Conservation (phyloP, 2,113 vertebrate species). For the Paraplagusia blochii region DNA sequence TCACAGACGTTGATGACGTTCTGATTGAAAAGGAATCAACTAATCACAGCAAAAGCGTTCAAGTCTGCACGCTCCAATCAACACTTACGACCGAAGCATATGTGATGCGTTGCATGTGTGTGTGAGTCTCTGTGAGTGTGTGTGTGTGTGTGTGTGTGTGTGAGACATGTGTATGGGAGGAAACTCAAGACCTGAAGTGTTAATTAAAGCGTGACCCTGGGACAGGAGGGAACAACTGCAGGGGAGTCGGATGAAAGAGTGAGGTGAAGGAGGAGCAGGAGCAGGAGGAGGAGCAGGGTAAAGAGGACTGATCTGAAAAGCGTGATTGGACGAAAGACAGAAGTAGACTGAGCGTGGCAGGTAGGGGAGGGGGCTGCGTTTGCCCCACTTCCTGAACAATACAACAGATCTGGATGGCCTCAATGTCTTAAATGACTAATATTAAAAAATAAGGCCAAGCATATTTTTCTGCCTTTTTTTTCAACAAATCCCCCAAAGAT, state of each 20-base stretch:
- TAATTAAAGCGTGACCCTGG: constrained; percentile 73
- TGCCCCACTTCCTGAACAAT: constrained; percentile 46
- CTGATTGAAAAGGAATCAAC: constrained; percentile 54
- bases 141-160: constrained; percentile 13
- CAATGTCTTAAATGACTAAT: constrained; percentile 18
- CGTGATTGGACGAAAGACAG: constrained; percentile 52
- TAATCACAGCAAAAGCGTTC: constrained; percentile 38
- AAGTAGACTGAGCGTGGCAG: constrained; percentile 15
- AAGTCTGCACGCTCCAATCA: constrained; percentile 58
- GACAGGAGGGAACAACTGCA: constrained; percentile 41
- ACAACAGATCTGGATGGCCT: constrained; percentile 20
- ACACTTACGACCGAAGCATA: constrained; percentile 53
- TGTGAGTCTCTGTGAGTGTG: constrained; percentile 16
- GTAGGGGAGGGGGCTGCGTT: constrained; percentile 24
- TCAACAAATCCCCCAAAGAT: background rate
- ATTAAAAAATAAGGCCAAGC: constrained; percentile 20
- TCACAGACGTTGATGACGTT: constrained; percentile 16
- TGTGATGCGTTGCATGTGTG: constrained; percentile 24
- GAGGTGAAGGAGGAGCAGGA: constrained; percentile 30
- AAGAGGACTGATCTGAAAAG: constrained; percentile 35
- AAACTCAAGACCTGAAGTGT: constrained; percentile 71
- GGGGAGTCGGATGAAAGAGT: constrained; percentile 16
- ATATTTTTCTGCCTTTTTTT: constrained; percentile 18
- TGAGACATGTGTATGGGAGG: constrained; percentile 32
- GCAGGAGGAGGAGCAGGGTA: no score